phyloP scores from a whole-genome alignment of 2,797 vertebrate genomes.

The Malacoraja senta region DNA sequence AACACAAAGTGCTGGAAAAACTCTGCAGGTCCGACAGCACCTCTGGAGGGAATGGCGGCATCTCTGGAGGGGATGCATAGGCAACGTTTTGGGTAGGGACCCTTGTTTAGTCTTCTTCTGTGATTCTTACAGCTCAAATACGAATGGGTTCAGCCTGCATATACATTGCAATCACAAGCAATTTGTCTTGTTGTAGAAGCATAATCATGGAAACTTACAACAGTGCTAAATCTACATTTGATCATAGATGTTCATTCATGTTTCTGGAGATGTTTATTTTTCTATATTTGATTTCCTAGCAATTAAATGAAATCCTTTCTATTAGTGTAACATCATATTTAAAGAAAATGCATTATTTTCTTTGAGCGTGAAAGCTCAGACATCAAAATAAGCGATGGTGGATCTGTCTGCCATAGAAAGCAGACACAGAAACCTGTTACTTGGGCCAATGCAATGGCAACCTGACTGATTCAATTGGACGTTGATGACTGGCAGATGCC shows the following conservation, averaged over 20 bases:
- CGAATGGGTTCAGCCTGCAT: not conserved
- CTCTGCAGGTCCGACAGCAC: no score
- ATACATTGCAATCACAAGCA: not conserved
- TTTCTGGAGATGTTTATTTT: not conserved
- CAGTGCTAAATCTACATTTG: not conserved
- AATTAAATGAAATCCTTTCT: not conserved
- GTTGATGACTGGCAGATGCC: slow-evolving; percentile 17
- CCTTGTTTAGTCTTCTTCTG: no score
- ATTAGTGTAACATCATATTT: not conserved
- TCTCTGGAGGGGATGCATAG: no score
- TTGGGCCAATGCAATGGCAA: slow-evolving; percentile 18
- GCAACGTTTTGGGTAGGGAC: no score
- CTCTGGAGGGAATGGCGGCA: no score
- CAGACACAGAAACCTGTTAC: not conserved
- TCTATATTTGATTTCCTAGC: not conserved
- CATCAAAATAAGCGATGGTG: not conserved
- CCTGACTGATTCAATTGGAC: slow-evolving; percentile 31
- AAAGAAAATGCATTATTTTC: not conserved
- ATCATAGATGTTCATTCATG: not conserved
- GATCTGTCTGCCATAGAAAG: not conserved
- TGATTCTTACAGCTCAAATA: not conserved
- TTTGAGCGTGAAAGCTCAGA: not conserved
- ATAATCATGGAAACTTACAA: no score
- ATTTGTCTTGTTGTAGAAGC: not conserved
- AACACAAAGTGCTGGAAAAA: no score